Conservation (phyloP, 1,140 invertebrate species). For the Lordiphosa mommai region DNA sequence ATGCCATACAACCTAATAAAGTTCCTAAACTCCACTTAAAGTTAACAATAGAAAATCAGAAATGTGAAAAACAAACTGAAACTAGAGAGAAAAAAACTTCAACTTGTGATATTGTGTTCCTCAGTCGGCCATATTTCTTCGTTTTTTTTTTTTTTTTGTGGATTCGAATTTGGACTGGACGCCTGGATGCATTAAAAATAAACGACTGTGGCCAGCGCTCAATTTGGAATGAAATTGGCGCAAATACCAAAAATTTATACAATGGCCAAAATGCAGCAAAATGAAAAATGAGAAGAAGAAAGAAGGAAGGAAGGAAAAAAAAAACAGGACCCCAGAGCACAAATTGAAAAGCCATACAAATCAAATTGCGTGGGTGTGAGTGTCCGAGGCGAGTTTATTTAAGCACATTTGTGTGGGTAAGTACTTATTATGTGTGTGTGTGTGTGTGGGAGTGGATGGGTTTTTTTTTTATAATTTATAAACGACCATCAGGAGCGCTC, state of each 20-base stretch:
- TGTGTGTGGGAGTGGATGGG: constrained; percentile 1
- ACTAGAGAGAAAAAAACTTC: constrained; percentile 28
- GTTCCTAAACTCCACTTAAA: neutral
- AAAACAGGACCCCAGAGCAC: constrained; percentile 39
- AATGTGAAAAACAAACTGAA: constrained; percentile 3
- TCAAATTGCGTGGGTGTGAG: constrained; percentile 58
- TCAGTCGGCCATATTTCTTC: constrained; percentile 51
- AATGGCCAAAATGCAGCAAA: constrained; percentile 69
- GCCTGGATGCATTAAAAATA: constrained; percentile 70
- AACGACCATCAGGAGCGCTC: constrained; percentile 63
- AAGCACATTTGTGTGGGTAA: constrained; percentile 3
- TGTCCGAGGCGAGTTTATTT: constrained; percentile 38
- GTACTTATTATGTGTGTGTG: constrained; percentile 8
- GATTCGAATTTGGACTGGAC: constrained; percentile 26
- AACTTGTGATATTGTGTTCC: constrained; percentile 36
- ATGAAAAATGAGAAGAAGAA: constrained; percentile 7
- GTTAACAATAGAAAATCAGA: constrained; percentile 14
- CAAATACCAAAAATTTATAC: constrained; percentile 76
- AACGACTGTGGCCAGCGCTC: constrained; percentile 74
- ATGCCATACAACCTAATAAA: constrained; percentile 21
- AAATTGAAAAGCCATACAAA: constrained; percentile 75
- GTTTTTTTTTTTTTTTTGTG: too few species aligned
- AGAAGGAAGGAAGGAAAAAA: constrained; percentile 4
- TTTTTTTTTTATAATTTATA: constrained; percentile 70
- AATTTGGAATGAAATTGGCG: constrained; percentile 77